Conservation (phyloP, 1,140 invertebrate species). For the Drosophila busckii region DNA sequence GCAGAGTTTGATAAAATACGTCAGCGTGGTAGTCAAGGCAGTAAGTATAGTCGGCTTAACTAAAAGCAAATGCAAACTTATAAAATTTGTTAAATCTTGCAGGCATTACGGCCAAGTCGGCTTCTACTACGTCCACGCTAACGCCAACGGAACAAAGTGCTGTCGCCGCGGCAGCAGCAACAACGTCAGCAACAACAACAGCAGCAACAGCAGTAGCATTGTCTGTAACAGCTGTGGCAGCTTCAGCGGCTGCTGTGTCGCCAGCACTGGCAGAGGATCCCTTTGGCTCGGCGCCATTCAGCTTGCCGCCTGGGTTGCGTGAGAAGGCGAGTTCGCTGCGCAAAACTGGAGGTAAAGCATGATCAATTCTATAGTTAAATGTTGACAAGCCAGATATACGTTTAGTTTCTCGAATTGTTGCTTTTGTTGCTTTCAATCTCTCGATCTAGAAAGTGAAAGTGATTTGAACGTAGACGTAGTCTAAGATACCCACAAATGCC, state of each 20-base stretch:
- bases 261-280: slow-evolving; percentile 84
- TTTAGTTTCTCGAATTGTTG: slow-evolving; percentile 76
- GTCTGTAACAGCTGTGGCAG: slow-evolving; percentile 69
- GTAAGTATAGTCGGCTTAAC: slow-evolving; percentile 82
- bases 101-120: slow-evolving; percentile 77
- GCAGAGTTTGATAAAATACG: slow-evolving; percentile 92
- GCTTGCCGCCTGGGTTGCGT: slow-evolving; percentile 83
- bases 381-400: slow-evolving; percentile 60
- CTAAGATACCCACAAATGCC: slow-evolving; percentile 65
- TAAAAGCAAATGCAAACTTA: too few relatives aligned
- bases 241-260: slow-evolving; percentile 27
- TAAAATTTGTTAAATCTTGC: not conserved
- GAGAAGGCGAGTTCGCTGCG: slow-evolving; percentile 80
- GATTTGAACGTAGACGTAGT: slow-evolving; percentile 74
- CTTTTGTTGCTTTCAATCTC: slow-evolving; percentile 76
- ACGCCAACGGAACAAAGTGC: slow-evolving; percentile 70
- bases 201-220: slow-evolving; percentile 2
- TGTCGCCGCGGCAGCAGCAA: not conserved
- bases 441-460: slow-evolving; percentile 72
- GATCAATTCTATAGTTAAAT: slow-evolving; percentile 71
- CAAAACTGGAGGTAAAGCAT: slow-evolving; percentile 83
- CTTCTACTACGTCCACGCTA: slow-evolving; percentile 71
- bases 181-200: not conserved
- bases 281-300: slow-evolving; percentile 90
- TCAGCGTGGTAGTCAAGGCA: slow-evolving; percentile 87